Evolutionary conservation across 2,113 vertebrate species (phyloP).

Genomic region (Halichoeres trimaculatus): DNA sequence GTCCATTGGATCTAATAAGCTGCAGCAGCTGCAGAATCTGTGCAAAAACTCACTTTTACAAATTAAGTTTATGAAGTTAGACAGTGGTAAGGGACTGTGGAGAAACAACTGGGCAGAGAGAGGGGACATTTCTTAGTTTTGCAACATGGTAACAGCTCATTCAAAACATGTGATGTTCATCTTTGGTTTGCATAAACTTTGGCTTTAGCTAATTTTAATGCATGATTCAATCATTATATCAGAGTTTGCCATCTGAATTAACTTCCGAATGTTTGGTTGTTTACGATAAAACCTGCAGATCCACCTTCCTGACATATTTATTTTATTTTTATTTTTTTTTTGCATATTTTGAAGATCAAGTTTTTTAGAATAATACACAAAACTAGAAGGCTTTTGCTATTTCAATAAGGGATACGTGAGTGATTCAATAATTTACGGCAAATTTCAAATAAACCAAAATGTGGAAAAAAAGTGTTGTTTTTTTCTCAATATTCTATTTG

Average conservation of each 20-base stretch:
- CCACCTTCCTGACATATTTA: neutral
- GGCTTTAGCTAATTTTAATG: no score
- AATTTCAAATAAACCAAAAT: no score
- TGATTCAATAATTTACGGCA: no score
- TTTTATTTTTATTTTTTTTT: no score
- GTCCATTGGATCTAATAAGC: slow-evolving; percentile 16
- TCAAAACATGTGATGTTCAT: neutral
- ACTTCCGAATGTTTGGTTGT: neutral
- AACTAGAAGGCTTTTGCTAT: neutral
- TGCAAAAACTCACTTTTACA: slow-evolving; percentile 10
- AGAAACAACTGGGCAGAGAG: slow-evolving; percentile 6
- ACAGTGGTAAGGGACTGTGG: neutral
- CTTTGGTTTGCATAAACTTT: no score
- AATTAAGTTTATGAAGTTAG: slow-evolving; percentile 32
- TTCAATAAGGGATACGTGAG: no score
- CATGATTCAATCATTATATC: neutral
- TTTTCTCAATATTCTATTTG: no score
- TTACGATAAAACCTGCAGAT: neutral
- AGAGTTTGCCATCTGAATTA: neutral
- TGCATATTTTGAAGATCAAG: neutral
- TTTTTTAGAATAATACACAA: neutral
- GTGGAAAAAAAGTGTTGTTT: no score
- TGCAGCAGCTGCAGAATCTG: neutral
- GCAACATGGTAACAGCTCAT: neutral
- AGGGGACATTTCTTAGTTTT: neutral